Evolutionary conservation across 2,888 invertebrate species (phyloP), one percentile per base, ranked within the genome.

Genomic region (Steinernema carpocapsae): DNA sequence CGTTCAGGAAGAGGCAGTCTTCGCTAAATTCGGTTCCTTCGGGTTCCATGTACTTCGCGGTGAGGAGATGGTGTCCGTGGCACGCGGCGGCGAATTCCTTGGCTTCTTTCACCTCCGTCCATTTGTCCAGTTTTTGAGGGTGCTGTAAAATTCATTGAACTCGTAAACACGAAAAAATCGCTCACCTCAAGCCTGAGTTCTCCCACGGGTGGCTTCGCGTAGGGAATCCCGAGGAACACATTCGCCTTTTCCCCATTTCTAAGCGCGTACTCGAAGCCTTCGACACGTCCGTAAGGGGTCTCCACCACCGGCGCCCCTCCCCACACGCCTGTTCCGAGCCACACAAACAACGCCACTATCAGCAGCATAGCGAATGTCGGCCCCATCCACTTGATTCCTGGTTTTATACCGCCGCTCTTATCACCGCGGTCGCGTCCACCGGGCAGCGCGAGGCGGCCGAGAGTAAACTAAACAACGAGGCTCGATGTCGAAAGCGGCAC

Each of bases 1-100:
- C 91, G 88, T 97, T 97, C 74, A 97, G 90, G 87, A 95, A 96
- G 0, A 97, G 91, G 84, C 96, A 97, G 87, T 97, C 96, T 89
- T 97, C 97, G 42, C 70, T 71, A 29, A 64, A 64, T 17, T 37
- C 37, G 4, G 29, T 29, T 37, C 32, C 32, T 6, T n/a, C 64
- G 64, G 64, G 64, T 22, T 22, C 52, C n/a, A n/a, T n/a, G 37
- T 37, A 10, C 10, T 37, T 37, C 4, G 37, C 37, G 37, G 10
- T 6, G 37, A 37, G 10, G 37, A 37, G 37, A 37, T 52, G 10
- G 52, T 79, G 79, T 46, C 81, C 83, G 10, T 78, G 70, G 73
- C 86, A 84, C 52, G 77, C 76, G 72, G 75, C 64, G n/a, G 77
- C 26, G 75, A 78, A 84, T 37, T 78, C 71, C 14, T 79, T 86